A percentile compares a stretch with the other conserved stretches of the same genome.
Evolutionary conservation across 1,140 invertebrate species (phyloP).

Genomic region (Drosophila baimaii): DNA sequence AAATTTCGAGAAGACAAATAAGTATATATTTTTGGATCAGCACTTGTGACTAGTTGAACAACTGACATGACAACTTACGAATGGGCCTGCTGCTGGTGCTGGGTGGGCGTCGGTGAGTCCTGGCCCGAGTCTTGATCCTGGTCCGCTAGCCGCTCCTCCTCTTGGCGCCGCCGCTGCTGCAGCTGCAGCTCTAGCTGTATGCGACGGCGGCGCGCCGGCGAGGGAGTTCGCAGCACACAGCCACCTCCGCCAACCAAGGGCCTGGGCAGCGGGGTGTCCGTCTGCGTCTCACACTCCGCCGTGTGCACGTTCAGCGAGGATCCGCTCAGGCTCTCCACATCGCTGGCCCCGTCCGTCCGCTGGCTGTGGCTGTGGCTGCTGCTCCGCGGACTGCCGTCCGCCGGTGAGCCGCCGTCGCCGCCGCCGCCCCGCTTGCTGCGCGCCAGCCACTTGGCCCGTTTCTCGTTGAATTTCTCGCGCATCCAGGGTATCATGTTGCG

Average conservation of each 20-base stretch:
- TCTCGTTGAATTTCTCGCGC: slow-evolving; percentile 81
- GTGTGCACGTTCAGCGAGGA: slow-evolving; percentile 49
- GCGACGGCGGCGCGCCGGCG: slow-evolving; percentile 61
- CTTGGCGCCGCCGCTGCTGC: slow-evolving; percentile 29
- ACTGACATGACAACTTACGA: slow-evolving; percentile 71
- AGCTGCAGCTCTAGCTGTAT: slow-evolving; percentile 66
- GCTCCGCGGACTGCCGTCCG: slow-evolving; percentile 33
- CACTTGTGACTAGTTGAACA: slow-evolving; percentile 22
- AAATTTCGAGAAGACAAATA: slow-evolving; percentile 64
- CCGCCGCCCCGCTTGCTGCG: slow-evolving; percentile 52
- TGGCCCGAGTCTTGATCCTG: slow-evolving; percentile 20
- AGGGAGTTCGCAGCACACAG: slow-evolving; percentile 66
- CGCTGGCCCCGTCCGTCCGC: slow-evolving; percentile 44
- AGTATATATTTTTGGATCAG: slow-evolving; percentile 15
- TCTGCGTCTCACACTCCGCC: slow-evolving; percentile 65
- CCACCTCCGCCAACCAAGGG: slow-evolving; percentile 49
- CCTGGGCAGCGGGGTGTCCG: slow-evolving; percentile 29
- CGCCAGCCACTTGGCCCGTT: slow-evolving; percentile 78
- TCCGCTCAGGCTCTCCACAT: slow-evolving; percentile 58
- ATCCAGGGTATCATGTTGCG: slow-evolving; percentile 83
- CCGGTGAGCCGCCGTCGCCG: slow-evolving; percentile 9
- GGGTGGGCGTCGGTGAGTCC: slow-evolving; percentile 32
- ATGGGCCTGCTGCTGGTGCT: slow-evolving; percentile 61
- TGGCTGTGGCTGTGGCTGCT: slow-evolving; percentile 42
- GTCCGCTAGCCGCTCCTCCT: slow-evolving; percentile 24